phyloP scores from a whole-genome alignment of 2,797 vertebrate genomes.

The Gila robusta region DNA sequence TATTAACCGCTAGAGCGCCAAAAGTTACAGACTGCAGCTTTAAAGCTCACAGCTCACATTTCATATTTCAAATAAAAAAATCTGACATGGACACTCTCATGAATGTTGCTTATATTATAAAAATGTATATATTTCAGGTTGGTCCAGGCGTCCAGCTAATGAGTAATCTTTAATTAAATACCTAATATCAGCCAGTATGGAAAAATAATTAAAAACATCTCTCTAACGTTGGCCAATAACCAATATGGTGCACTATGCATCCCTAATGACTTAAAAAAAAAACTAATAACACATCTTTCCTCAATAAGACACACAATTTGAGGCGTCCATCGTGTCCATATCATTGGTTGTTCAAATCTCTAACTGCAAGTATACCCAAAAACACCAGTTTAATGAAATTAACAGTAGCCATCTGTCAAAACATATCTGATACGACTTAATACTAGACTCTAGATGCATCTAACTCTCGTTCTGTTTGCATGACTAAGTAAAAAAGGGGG shows the following conservation, averaged over 20 bases:
- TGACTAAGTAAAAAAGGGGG: constrained; percentile 9
- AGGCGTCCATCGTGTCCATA: neutral
- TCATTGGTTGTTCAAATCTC: neutral
- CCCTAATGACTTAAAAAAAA: neutral
- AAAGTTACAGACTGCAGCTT: too few relatives aligned
- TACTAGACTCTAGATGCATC: constrained; percentile 8
- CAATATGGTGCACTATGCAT: neutral
- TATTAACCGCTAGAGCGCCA: too few relatives aligned
- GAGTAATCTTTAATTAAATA: neutral
- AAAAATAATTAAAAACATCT: neutral
- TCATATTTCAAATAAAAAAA: too few relatives aligned
- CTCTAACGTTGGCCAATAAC: neutral
- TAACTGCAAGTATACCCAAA: neutral
- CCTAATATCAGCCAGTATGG: neutral
- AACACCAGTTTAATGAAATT: constrained; percentile 32
- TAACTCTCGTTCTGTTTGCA: constrained; percentile 1
- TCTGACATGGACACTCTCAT: too few relatives aligned
- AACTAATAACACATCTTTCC: neutral
- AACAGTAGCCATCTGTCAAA: constrained; percentile 42
- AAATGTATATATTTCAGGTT: neutral
- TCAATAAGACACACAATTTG: neutral
- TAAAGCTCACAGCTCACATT: too few relatives aligned
- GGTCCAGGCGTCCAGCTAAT: neutral
- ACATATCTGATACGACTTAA: constrained; percentile 17
- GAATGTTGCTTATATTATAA: neutral